phyloP scores from a whole-genome alignment of 1,140 invertebrate species.

The Brachionus sp. region DNA sequence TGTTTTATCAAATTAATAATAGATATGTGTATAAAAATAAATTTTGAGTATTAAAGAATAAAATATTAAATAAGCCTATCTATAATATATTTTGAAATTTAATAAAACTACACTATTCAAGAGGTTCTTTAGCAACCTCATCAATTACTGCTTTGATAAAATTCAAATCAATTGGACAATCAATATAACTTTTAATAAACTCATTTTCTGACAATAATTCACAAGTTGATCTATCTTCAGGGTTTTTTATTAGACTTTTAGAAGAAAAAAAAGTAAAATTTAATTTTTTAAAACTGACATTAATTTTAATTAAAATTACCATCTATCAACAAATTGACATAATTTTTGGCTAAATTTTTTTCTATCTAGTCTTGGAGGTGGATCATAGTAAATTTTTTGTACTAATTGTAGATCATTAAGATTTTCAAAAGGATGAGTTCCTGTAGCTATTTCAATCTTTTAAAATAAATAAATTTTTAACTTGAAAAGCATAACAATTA shows the following conservation, averaged over 20 bases:
- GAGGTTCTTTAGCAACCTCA: neutral
- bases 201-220: neutral
- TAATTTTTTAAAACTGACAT: neutral
- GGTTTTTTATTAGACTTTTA: neutral
- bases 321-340: conserved; percentile 4
- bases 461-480: neutral
- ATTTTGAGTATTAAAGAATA: too few relatives aligned
- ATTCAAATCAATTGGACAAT: neutral
- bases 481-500: neutral
- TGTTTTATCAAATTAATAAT: too few relatives aligned
- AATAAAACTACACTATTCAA: neutral
- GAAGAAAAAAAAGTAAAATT: neutral
- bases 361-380: neutral
- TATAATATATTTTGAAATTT: too few relatives aligned
- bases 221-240: neutral
- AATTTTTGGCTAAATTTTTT: neutral
- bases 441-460: conserved; percentile 23
- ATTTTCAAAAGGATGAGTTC: neutral
- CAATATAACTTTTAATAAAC: neutral
- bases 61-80: too few relatives aligned
- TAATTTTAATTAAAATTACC: conserved; percentile 22
- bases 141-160: neutral
- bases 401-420: neutral
- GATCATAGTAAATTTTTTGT: neutral
- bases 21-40: too few relatives aligned